A percentile compares a stretch with the other conserved stretches of the same genome.
These are phyloP conservation scores for Lacanobia oleracea DNA, from an alignment of 2,888 invertebrate genomes.

Conservation along the genomic window DNA sequence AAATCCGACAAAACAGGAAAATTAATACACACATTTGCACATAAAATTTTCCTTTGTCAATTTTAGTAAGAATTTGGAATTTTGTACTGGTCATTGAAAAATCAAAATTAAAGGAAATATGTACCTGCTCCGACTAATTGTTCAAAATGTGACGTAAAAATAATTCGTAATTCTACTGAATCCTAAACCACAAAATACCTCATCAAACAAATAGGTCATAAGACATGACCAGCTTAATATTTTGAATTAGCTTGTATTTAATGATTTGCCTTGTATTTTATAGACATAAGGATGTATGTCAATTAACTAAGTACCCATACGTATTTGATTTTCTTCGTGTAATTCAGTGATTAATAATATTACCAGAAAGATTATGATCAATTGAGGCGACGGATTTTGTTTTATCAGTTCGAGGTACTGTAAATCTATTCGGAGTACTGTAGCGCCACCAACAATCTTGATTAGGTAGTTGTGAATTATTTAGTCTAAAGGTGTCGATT, in stretches of 20 bases:
- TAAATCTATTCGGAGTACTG: conserved; percentile 2
- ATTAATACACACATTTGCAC: not conserved
- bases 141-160: not conserved
- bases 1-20: not conserved
- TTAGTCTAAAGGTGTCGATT: not conserved
- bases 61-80: not conserved
- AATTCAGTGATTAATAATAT: conserved; percentile 49
- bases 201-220: not conserved
- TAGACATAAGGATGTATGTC: conserved; percentile 9
- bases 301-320: conserved; percentile 14
- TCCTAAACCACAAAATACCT: conserved; percentile 10
- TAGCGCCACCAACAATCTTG: conserved; percentile 28
- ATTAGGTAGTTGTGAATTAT: conserved; percentile 2
- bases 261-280: conserved; percentile 31
- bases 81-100: not conserved
- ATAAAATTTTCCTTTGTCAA: not conserved
- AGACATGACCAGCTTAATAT: not conserved
- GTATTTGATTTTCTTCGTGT: not conserved
- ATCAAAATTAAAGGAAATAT: not conserved
- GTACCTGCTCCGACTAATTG: not conserved
- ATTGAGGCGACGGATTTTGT: conserved; percentile 6
- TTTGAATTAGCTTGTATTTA: conserved; percentile 8
- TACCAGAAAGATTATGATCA: conserved; percentile 27
- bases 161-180: not conserved
- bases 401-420: conserved; percentile 31